phyloP scores from a whole-genome alignment of 1,140 invertebrate species.

The Seison nebaliae region DNA sequence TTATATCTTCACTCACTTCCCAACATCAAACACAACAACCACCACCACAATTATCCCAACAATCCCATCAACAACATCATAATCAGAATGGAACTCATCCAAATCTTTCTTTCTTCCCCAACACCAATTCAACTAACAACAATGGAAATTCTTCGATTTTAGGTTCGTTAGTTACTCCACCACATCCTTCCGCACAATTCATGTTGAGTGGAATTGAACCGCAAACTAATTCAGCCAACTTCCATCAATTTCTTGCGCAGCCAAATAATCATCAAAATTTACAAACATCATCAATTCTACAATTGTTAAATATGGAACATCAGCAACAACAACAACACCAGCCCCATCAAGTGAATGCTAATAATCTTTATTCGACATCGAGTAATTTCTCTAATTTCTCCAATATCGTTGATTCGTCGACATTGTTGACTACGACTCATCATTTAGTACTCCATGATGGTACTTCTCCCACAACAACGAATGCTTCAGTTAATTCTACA shows the following conservation, averaged over 20 bases:
- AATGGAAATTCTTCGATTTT: background rate
- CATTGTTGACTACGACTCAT: no score
- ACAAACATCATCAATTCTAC: background rate
- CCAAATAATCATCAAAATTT: background rate
- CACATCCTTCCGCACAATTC: background rate
- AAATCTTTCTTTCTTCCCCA: background rate
- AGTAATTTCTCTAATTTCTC: no score
- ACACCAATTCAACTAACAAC: background rate
- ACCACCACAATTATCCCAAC: background rate
- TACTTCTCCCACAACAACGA: no score
- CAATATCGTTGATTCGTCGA: no score
- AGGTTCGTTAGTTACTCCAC: background rate
- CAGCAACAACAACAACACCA: no score
- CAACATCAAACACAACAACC: no score
- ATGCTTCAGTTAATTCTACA: no score
- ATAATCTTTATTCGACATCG: no score
- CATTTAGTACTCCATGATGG: no score
- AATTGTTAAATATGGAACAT: no score
- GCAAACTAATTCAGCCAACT: background rate
- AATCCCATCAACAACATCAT: background rate
- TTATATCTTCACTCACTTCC: no score
- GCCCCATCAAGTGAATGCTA: no score
- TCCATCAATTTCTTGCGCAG: background rate
- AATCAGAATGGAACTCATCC: background rate
- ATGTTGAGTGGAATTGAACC: background rate